Evolutionary conservation across 92 coral and sea anemone genomes (phyloP), one percentile per base, ranked within the genome.

Genomic region (Paragorgia papillata): DNA sequence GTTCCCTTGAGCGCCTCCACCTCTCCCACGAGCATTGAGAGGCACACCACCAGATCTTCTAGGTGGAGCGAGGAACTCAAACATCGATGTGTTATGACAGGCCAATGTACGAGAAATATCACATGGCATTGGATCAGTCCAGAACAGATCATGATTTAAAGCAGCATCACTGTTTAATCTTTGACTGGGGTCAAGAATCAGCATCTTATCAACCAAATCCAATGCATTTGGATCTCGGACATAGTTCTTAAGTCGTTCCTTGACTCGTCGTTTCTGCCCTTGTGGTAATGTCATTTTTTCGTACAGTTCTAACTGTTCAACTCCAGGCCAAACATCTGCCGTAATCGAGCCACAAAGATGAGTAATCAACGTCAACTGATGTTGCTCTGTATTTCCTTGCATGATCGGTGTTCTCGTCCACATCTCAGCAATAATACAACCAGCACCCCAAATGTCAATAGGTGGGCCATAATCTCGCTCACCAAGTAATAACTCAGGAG

Each of bases 391-490:
- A 54, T 87, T 95, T 37, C 99, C 99, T 77, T 95, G 99, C 99
- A 95, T 95, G 35, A 95, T 95, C 2, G 99, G 99, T 32, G 89
- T 86, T 33, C 99, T 87, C 34, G 99, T 95, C 99, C 99, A 95
- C 85, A 95, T 79, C 86, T 95, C 99, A 2, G 99, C 99, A 88
- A 95, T 95, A 40, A 95, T 91, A 74, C 99, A 95, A 20, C 99
- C 99, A 22, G 95, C 99, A 14, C 99, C 99, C 99, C 99, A 95
- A 27, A 95, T 65, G 70, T 95, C 99, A 76, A 95, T 91, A 0
- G 99, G 99, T 27, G 99, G 99, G 48, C 99, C 99, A 68, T 95
- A 95, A 70, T 91, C 90, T 27, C 99, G 82, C 63, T 95, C 99
- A 19, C 99, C 99, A 35, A 95, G 85, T 37, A 95, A 76, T 33